These are phyloP conservation scores for Hyposmocoma kahamanoa DNA, from an alignment of 1,140 invertebrate genomes.

Conservation along the genomic window DNA sequence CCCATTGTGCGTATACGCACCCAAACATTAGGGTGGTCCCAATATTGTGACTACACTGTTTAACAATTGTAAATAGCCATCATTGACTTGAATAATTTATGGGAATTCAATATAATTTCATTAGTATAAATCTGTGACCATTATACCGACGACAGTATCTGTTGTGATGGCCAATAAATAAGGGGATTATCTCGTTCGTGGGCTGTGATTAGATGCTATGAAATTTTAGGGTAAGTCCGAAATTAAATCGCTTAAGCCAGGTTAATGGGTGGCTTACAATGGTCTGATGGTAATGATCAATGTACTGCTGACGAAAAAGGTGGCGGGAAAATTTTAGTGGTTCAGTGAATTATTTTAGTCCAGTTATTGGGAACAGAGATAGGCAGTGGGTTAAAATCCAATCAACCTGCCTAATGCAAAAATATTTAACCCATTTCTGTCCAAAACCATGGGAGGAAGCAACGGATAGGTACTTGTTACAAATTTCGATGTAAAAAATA, in stretches of 20 bases:
- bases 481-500: too few species aligned
- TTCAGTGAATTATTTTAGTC: too few species aligned
- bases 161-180: constrained; percentile 66
- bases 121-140: constrained; percentile 60
- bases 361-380: too few species aligned
- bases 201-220: constrained; percentile 56
- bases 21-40: constrained; percentile 48
- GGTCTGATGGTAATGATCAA: constrained; percentile 32
- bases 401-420: background rate
- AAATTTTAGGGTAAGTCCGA: constrained; percentile 57
- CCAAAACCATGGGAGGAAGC: too few species aligned
- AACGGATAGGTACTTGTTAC: too few species aligned
- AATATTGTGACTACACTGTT: constrained; percentile 10
- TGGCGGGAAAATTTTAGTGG: too few species aligned
- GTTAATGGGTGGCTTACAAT: constrained; percentile 50
- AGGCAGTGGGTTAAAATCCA: too few species aligned
- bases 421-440: background rate
- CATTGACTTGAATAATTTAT: constrained; percentile 53
- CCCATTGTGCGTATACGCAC: constrained; percentile 7
- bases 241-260: constrained; percentile 64
- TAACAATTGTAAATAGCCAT: constrained; percentile 42
- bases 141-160: constrained; percentile 53
- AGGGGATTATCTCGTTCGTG: constrained; percentile 65
- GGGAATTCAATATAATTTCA: constrained; percentile 65
- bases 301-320: too few species aligned